Percentiles rank a stretch among this genome's conserved stretches.
Conservation (phyloP, 1,140 invertebrate genomes). For the Drosophila sp. region DNA sequence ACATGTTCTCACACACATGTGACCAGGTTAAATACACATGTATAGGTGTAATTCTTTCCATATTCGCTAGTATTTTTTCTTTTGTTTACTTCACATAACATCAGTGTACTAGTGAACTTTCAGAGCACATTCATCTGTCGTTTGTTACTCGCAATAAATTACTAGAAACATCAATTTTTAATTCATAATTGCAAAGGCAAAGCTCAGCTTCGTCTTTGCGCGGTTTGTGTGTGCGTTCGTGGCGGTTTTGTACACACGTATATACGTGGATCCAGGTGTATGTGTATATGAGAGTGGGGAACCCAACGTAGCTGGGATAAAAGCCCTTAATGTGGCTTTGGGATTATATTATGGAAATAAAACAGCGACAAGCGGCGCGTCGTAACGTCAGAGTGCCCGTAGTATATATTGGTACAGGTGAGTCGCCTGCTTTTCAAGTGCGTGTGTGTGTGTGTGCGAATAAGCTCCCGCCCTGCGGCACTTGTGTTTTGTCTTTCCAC, state of each 20-base stretch:
- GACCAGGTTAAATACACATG: constrained; percentile 4
- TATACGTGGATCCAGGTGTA: constrained; percentile 24
- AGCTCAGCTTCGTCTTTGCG: constrained; percentile 45
- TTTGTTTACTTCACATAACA: constrained; percentile 74
- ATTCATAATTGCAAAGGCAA: constrained; percentile 43
- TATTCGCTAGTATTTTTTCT: constrained; percentile 53
- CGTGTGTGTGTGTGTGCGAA: background rate
- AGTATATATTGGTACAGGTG: constrained; percentile 71
- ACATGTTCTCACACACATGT: constrained; percentile 16
- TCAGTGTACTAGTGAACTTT: constrained; percentile 35
- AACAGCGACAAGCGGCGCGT: constrained; percentile 54
- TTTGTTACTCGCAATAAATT: constrained; percentile 18
- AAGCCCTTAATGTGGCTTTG: constrained; percentile 71
- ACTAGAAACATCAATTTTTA: constrained; percentile 23
- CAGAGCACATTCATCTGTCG: constrained; percentile 13
- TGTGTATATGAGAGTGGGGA: constrained; percentile 8
- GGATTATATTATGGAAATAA: constrained; percentile 75
- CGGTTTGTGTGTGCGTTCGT: constrained; percentile 55
- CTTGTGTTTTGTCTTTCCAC: constrained; percentile 26
- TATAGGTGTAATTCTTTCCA: constrained; percentile 44
- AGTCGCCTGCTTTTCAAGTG: constrained; percentile 32
- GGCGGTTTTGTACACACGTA: constrained; percentile 71
- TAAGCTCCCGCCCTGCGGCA: background rate
- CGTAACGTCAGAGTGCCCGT: constrained; percentile 68
- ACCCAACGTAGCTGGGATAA: constrained; percentile 31